Conservation (phyloP, 2,797 vertebrate species). For the Lepilemur septentrionalis region DNA sequence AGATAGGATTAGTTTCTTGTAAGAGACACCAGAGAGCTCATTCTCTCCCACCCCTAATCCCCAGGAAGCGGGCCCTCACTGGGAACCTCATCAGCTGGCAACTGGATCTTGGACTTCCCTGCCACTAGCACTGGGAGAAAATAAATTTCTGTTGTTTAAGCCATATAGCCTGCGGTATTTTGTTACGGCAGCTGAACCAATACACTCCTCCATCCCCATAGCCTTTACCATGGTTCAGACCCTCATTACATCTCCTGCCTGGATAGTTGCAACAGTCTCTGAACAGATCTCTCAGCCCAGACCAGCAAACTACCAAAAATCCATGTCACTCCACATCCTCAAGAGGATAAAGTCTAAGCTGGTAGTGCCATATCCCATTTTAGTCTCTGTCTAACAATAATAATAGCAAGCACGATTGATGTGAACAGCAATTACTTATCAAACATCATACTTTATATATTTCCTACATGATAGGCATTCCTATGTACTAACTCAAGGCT, state of each 20-base stretch:
- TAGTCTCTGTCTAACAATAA: neutral
- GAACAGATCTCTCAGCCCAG: neutral
- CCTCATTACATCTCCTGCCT: neutral
- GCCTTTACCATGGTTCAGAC: neutral
- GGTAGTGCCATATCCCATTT: neutral
- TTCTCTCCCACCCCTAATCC: neutral
- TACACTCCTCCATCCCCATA: neutral
- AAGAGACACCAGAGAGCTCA: neutral
- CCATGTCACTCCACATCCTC: neutral
- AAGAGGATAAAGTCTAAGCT: neutral
- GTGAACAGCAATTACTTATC: neutral
- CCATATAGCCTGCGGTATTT: neutral
- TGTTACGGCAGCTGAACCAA: neutral
- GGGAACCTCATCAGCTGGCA: neutral
- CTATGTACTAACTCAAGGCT: neutral
- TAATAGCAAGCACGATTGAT: neutral
- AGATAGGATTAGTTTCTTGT: neutral
- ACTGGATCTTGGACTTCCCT: neutral
- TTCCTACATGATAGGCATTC: neutral
- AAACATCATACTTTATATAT: neutral
- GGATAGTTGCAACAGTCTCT: neutral
- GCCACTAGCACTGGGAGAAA: neutral
- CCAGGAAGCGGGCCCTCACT: neutral
- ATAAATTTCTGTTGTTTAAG: neutral
- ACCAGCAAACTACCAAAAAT: neutral